Conservation (phyloP, 2,888 invertebrate genomes). For the Oxycera nigricornis region DNA sequence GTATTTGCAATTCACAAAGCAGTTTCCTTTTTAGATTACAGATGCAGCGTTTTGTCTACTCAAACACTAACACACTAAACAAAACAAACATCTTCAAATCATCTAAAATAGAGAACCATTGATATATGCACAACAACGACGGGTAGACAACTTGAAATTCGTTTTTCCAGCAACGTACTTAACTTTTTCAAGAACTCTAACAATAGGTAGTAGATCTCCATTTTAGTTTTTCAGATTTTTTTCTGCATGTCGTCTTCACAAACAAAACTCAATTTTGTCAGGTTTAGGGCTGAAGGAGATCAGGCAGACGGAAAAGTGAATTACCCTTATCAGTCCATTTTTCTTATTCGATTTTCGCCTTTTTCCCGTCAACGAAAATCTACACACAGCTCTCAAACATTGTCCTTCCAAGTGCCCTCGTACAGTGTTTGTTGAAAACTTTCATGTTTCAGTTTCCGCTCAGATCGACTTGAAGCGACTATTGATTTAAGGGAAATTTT, state of each 20-base stretch:
- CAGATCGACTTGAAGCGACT: no score
- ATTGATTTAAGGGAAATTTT: no score
- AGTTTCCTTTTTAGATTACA: no score
- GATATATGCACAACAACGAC: not conserved
- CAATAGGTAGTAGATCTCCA: not conserved
- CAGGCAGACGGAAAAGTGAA: slow-evolving; percentile 32
- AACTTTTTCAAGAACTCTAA: not conserved
- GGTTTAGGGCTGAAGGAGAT: slow-evolving; percentile 19
- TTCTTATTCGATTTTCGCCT: slow-evolving; percentile 29
- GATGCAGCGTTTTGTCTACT: not conserved
- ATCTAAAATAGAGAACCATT: not conserved
- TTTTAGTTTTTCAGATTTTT: not conserved
- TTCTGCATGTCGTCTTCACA: not conserved
- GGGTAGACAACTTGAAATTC: not conserved
- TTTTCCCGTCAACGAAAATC: not conserved
- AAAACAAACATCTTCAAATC: not conserved
- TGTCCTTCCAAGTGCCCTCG: not conserved
- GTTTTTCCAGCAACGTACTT: not conserved
- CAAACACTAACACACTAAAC: not conserved
- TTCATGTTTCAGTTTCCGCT: no score
- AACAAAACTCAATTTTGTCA: slow-evolving; percentile 34
- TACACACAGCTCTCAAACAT: not conserved
- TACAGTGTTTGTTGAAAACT: not conserved
- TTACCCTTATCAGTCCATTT: slow-evolving; percentile 32
- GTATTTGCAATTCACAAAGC: no score